phyloP scores from a whole-genome alignment of 2,888 invertebrate genomes.

The Tineola bisselliella region DNA sequence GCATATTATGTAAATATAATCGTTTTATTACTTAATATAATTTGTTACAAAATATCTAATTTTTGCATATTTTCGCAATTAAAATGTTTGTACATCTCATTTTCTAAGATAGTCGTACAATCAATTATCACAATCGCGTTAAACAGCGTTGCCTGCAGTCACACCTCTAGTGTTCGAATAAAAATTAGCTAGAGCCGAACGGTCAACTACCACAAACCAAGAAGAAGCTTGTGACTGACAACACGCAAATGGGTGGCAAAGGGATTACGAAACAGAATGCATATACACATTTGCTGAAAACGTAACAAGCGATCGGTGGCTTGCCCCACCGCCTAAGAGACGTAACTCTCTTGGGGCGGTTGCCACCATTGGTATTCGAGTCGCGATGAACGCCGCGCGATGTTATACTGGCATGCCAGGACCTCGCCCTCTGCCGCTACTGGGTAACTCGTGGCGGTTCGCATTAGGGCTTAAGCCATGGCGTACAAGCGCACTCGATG shows the following conservation, averaged over 20 bases:
- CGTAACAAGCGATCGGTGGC: constrained; percentile 31
- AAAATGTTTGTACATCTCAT: background rate
- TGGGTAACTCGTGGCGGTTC: constrained; percentile 86
- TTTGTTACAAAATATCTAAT: no score
- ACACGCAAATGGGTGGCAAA: background rate
- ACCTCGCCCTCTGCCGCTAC: constrained; percentile 75
- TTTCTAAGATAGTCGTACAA: background rate
- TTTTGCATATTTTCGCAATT: background rate
- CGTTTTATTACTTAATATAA: no score
- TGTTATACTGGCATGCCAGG: constrained; percentile 77
- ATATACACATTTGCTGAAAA: constrained; percentile 33
- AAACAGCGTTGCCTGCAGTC: background rate
- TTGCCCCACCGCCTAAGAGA: constrained; percentile 41
- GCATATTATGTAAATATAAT: no score
- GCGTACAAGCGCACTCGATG: constrained; percentile 64
- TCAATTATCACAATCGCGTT: background rate
- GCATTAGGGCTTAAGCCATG: constrained; percentile 64
- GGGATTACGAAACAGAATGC: constrained; percentile 12
- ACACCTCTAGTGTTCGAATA: background rate
- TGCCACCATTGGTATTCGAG: constrained; percentile 34
- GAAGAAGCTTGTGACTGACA: constrained; percentile 3
- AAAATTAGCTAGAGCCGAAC: background rate
- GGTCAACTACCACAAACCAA: background rate
- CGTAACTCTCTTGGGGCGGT: constrained; percentile 30
- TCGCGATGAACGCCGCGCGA: constrained; percentile 53